Percentiles rank a stretch among this genome's conserved stretches.
phyloP scores from a whole-genome alignment of 2,888 invertebrate genomes.

The Homarus gammarus region DNA sequence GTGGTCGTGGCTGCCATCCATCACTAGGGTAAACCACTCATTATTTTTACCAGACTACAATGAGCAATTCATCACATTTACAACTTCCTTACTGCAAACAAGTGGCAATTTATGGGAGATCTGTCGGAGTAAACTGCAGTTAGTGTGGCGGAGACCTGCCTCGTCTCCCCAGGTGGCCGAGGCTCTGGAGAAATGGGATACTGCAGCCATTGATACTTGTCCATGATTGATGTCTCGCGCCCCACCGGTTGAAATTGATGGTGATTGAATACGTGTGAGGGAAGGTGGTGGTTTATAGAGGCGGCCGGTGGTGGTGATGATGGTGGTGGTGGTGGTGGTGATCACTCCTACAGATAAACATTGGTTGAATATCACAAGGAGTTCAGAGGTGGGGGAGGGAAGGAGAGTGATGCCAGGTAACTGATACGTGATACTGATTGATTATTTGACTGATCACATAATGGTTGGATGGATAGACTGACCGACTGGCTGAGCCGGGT shows the following conservation, averaged over 20 bases:
- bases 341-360: no score
- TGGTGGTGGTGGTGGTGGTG: no score
- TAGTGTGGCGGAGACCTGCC: neutral
- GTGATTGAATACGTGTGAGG: neutral
- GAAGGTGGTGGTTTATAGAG: neutral
- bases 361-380: neutral
- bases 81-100: constrained; percentile 63
- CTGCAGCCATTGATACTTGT: neutral
- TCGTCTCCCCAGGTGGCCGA: constrained; percentile 6
- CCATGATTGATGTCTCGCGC: neutral
- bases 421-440: neutral
- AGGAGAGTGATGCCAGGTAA: neutral
- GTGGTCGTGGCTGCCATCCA: constrained; percentile 25
- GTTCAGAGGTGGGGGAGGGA: neutral
- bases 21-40: constrained; percentile 39
- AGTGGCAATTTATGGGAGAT: constrained; percentile 53
- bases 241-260: neutral
- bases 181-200: neutral
- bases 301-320: no score
- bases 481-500: neutral
- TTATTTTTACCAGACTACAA: constrained; percentile 54
- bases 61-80: constrained; percentile 66
- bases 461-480: neutral
- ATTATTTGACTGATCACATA: neutral
- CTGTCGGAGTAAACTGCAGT: neutral